Base-by-base conservation (phyloP, 1,140 invertebrate genomes). In the Episyrphus balteatus region DNA sequence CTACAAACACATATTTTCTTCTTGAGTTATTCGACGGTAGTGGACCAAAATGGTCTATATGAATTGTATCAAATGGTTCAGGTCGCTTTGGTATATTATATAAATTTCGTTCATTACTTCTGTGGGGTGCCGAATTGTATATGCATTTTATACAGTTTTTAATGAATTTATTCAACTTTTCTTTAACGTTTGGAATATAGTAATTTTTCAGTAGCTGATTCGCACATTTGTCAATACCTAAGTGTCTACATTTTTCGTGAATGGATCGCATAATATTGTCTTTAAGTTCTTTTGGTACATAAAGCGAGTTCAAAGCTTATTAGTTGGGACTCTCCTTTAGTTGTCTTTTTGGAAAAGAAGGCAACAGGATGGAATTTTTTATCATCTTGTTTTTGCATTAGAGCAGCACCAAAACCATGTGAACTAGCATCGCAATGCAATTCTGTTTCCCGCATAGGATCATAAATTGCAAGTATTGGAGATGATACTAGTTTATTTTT, bases 381-480 rank as follows among this genome's bases (percentile, higher is more conserved):
- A 14, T 37, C 36, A n/a, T n/a, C 15, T 6, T n/a, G 15, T 39
- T 51, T 46, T 38, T 58, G 56, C 45, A 66, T 39, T 14, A 66
- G 47, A 33, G 54, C 46, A 5, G 55, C 55, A 31, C 56, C 59
- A 53, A 54, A 60, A 0, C 58, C 58, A 44, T 48, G 15, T 31
- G 42, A 52, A 21, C 40, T 39, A 11, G 68, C 59, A 57, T 55
- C 51, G 41, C 54, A 48, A 52, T 65, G 59, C 6, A 68, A 31
- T 48, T 67, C 59, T 14, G 56, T 63, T 10, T 52, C 31, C 12
- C 15, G 3, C 6, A 5, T 5, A 3, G 51, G 39, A 11, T 43
- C n/a, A 10, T 48, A 47, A 31, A 53, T 43, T 47, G 55, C 62
- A 12, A 68, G 48, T 2, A 69, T 51, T 3, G 64, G 62, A 17